phyloP scores from a whole-genome alignment of 2,888 invertebrate genomes.

The Spicauda simplicius region DNA sequence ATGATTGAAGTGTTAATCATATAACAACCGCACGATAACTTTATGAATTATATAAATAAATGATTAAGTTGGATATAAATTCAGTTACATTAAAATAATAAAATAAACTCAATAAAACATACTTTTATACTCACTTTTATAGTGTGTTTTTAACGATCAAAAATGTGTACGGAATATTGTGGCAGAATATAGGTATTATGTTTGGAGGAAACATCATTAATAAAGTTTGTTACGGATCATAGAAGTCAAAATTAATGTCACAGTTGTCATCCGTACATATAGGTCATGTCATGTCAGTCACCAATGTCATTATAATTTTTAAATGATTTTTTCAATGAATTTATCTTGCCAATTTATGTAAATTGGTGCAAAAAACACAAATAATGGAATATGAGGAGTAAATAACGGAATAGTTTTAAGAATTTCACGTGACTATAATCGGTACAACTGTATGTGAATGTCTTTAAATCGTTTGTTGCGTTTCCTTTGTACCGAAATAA shows the following conservation, averaged over 20 bases:
- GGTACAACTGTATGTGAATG: conserved; percentile 9
- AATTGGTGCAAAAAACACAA: not conserved
- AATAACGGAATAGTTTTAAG: not conserved
- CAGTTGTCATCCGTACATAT: not conserved
- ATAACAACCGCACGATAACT: too few relatives aligned
- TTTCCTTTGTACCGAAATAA: not conserved
- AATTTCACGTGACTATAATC: not conserved
- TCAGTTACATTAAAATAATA: too few relatives aligned
- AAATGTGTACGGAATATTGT: too few relatives aligned
- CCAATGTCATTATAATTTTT: not conserved
- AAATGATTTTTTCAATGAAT: not conserved
- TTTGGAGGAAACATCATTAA: too few relatives aligned
- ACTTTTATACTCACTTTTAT: too few relatives aligned
- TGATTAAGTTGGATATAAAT: too few relatives aligned
- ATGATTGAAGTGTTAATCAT: too few relatives aligned
- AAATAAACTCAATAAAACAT: too few relatives aligned
- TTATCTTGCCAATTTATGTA: not conserved
- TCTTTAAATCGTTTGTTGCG: not conserved
- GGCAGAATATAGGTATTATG: too few relatives aligned
- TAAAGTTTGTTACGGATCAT: too few relatives aligned
- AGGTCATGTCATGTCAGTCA: not conserved
- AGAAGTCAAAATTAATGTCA: not conserved
- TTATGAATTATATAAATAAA: too few relatives aligned
- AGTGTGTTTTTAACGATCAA: too few relatives aligned
- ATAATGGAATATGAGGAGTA: conserved; percentile 25